Percentiles rank a stretch among this genome's conserved stretches.
Conservation (phyloP, 2,888 invertebrate genomes). For the Apoda limacodes region DNA sequence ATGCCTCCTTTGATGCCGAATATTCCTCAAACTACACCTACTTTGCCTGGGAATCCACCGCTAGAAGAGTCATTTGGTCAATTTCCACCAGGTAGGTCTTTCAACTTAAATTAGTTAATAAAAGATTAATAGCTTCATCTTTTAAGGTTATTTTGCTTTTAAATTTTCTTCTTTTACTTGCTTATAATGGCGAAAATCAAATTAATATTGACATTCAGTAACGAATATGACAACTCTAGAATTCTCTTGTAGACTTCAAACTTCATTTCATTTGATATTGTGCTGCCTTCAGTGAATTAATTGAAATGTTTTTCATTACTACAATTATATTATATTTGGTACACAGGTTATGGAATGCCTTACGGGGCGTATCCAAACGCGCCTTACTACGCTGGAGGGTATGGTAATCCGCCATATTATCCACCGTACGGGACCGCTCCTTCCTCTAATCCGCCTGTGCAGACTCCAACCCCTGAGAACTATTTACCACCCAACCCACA, state of each 20-base stretch:
- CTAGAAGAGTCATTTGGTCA: conserved; percentile 47
- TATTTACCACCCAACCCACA: conserved; percentile 55
- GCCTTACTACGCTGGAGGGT: conserved; percentile 68
- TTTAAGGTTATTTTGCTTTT: too few relatives aligned
- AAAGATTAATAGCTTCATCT: too few relatives aligned
- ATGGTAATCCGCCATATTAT: conserved; percentile 63
- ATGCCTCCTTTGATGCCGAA: conserved; percentile 23
- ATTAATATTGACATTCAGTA: background rate
- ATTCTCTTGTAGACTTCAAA: too few relatives aligned
- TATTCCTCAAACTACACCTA: conserved; percentile 20
- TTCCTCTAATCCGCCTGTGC: conserved; percentile 23
- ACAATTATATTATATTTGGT: conserved; percentile 9
- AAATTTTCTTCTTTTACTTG: conserved; percentile 3
- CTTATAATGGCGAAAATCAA: background rate
- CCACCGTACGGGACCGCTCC: conserved; percentile 28
- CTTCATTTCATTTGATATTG: too few relatives aligned
- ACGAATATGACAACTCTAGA: background rate
- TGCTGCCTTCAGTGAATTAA: background rate
- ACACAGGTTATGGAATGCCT: conserved; percentile 52
- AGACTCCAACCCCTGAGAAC: conserved; percentile 32
- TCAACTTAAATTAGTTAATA: too few relatives aligned
- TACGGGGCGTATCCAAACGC: conserved; percentile 55
- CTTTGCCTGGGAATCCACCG: conserved; percentile 34
- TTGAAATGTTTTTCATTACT: background rate
- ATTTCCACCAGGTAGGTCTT: conserved; percentile 61